A percentile compares a stretch with the other conserved stretches of the same genome.
Evolutionary conservation across 2,113 vertebrate species (phyloP).

Genomic region (Rynchops niger): DNA sequence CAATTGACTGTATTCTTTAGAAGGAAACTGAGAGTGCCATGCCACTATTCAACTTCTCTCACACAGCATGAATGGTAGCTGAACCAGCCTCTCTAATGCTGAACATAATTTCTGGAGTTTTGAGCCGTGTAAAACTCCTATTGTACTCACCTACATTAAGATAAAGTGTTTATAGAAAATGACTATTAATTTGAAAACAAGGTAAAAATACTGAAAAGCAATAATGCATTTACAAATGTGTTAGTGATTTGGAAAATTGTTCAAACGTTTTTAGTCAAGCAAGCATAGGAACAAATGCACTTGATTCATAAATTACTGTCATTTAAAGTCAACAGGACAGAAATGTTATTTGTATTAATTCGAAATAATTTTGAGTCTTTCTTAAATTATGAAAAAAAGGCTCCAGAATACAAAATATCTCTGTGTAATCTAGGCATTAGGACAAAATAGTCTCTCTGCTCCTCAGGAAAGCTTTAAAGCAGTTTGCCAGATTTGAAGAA

Average conservation of each 20-base stretch:
- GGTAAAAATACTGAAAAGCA: neutral
- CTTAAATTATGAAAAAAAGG: neutral
- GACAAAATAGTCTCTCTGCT: neutral
- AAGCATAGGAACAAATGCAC: neutral
- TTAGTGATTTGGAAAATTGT: neutral
- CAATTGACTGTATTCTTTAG: neutral
- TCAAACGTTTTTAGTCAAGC: conserved; percentile 2
- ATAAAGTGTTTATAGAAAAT: neutral
- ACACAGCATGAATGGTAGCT: neutral
- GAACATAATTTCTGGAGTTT: neutral
- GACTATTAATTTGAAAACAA: neutral
- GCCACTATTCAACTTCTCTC: neutral
- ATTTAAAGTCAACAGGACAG: neutral
- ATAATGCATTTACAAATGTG: neutral
- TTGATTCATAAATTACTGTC: neutral
- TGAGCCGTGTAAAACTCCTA: neutral
- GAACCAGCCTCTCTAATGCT: neutral
- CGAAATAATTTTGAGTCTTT: neutral
- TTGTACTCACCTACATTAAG: neutral
- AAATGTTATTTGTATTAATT: neutral
- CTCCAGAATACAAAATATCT: neutral
- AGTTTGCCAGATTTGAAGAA: neutral
- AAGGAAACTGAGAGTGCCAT: neutral
- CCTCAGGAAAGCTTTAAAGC: neutral
- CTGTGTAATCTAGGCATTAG: neutral